phyloP scores from a whole-genome alignment of 2,113 vertebrate genomes.

The Sardina pilchardus region DNA sequence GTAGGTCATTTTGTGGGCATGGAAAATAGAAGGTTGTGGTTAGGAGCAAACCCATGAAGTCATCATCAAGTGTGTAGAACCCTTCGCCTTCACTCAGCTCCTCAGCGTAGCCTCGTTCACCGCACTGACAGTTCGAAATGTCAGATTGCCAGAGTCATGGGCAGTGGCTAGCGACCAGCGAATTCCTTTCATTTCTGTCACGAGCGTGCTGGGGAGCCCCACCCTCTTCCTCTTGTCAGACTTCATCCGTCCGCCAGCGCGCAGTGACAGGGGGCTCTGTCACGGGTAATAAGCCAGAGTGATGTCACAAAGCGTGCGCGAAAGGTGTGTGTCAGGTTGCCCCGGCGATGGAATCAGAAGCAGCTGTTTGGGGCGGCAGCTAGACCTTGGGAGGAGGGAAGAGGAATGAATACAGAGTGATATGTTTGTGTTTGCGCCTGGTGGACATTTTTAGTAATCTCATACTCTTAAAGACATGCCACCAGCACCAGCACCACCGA shows the following conservation, averaged over 20 bases:
- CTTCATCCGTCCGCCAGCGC: background rate
- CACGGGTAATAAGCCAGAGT: background rate
- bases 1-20: background rate
- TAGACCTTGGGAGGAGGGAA: background rate
- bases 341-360: background rate
- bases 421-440: background rate
- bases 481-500: background rate
- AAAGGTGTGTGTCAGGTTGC: slow-evolving; percentile 7
- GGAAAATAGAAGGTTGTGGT: background rate
- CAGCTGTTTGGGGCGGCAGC: background rate
- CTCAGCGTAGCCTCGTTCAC: background rate
- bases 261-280: background rate
- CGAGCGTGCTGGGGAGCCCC: background rate
- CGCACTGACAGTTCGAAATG: background rate
- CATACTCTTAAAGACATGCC: background rate
- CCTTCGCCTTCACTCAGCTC: background rate
- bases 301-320: background rate
- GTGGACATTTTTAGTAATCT: no score
- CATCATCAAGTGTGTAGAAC: background rate
- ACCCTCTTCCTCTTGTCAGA: background rate
- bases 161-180: background rate
- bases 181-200: slow-evolving; percentile 9
- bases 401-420: background rate
- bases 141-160: background rate
- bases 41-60: background rate